Conservation (phyloP, 2,888 invertebrate genomes). For the Chalcosyrphus nemorum region DNA sequence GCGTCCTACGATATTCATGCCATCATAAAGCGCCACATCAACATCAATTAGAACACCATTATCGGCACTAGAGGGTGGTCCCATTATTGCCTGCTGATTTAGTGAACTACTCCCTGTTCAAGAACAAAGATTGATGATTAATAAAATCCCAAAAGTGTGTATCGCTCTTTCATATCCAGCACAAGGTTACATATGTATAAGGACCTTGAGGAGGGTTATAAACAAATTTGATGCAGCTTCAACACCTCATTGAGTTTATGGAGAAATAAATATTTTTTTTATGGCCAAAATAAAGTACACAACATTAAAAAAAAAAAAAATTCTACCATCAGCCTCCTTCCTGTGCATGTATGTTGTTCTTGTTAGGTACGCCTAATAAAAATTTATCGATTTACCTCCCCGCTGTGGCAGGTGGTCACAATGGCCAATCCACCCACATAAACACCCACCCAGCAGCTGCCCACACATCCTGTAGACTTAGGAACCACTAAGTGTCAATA, state of each 20-base stretch:
- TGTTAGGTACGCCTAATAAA: slow-evolving; percentile 5
- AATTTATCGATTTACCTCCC: slow-evolving; percentile 16
- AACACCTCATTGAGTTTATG: slow-evolving; percentile 17
- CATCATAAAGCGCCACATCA: background rate
- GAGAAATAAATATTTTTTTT: slow-evolving; percentile 21
- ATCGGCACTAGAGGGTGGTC: background rate
- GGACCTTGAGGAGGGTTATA: background rate
- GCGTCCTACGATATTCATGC: background rate
- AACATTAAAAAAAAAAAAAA: background rate
- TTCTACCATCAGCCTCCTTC: background rate
- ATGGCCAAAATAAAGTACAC: background rate
- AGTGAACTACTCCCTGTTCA: background rate
- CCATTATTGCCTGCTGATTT: background rate
- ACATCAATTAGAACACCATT: slow-evolving; percentile 7
- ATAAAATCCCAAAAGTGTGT: background rate
- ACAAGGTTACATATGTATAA: background rate
- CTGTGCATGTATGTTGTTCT: background rate
- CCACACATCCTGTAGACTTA: background rate
- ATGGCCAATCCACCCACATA: background rate
- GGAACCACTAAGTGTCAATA: slow-evolving; percentile 8
- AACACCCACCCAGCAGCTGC: background rate
- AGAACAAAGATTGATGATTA: background rate
- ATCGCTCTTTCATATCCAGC: background rate
- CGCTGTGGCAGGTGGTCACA: background rate
- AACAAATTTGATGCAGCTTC: slow-evolving; percentile 2